These are phyloP conservation scores for Bemisia tabaci DNA, from an alignment of 1,140 invertebrate genomes.

Conservation along the genomic window DNA sequence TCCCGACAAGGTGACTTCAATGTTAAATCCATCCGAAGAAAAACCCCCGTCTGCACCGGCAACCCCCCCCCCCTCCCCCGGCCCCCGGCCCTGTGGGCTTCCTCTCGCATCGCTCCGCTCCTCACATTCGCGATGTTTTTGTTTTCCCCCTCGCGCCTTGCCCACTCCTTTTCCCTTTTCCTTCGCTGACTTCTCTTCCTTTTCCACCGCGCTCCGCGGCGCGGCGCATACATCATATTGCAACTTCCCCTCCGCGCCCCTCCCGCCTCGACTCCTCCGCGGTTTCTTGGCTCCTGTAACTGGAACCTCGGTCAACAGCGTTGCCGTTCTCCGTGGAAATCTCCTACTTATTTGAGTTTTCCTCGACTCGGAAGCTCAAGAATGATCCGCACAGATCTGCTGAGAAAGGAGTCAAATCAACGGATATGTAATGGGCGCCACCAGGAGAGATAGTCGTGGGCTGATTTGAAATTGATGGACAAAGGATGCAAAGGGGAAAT, in stretches of 20 bases:
- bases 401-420: too few species aligned
- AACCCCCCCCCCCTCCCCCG: background rate
- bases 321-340: too few species aligned
- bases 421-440: too few species aligned
- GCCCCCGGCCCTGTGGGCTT: background rate
- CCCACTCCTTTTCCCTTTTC: background rate
- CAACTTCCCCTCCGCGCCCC: background rate
- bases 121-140: background rate
- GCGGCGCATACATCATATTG: background rate
- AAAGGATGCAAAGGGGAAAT: too few species aligned
- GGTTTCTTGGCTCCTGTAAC: background rate
- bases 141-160: background rate
- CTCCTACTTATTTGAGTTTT: too few species aligned
- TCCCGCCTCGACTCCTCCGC: background rate
- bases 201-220: background rate
- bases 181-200: background rate
- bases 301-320: background rate
- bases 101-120: background rate
- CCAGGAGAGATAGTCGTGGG: too few species aligned
- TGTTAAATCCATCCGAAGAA: background rate
- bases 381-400: too few species aligned
- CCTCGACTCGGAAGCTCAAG: too few species aligned
- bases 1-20: background rate
- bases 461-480: too few species aligned
- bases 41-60: background rate